Evolutionary conservation across 1,140 invertebrate genomes (phyloP), one percentile per base, ranked within the genome.

Genomic region (Drosophila sturtevanti): DNA sequence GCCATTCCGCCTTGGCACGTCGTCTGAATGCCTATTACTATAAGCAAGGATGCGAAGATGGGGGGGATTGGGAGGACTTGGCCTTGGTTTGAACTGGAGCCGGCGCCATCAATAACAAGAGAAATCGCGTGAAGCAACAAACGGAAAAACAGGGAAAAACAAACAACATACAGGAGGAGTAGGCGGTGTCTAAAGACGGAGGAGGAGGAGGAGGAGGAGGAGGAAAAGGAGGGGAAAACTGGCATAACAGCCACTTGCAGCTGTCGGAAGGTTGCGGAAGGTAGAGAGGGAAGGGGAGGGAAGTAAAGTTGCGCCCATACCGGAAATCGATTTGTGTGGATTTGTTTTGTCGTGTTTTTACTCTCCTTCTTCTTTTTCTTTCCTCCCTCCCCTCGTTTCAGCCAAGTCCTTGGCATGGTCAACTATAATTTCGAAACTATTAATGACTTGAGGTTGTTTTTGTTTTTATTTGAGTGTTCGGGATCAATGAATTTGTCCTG

Each of bases 281-380:
- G n/a, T n/a, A n/a, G 82, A 37, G 48, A 62, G 72, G 4, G 34
- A 60, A 59, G 60, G 56, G 63, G 63, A 44, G 35, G 18, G 14
- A 14, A 11, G 21, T n/a, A 5, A 14, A 70, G 62, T 79, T 64
- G 52, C 63, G 77, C 71, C 31, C 59, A 38, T 24, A 61, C 41
- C 66, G 84, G 84, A 89, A 89, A 89, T 89, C 84, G 84, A 89
- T 89, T 89, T 89, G 84, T 89, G 75, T 77, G 76, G 84, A 87
- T 87, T 87, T 87, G 82, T 89, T 87, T 65, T 82, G 84, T 81
- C 77, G 55, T 69, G 73, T 52, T 74, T 44, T 69, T 60, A 14
- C 27, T 5, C 6, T 37, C 31, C 27, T 37, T 22, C 67, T n/a
- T n/a, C 16, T 1, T n/a, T 37, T 21, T 16, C 9, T 0, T 10